A percentile compares a stretch with the other conserved stretches of the same genome.
These are phyloP conservation scores for Danionella dracula DNA, from an alignment of 2,797 vertebrate genomes.

Conservation along the genomic window DNA sequence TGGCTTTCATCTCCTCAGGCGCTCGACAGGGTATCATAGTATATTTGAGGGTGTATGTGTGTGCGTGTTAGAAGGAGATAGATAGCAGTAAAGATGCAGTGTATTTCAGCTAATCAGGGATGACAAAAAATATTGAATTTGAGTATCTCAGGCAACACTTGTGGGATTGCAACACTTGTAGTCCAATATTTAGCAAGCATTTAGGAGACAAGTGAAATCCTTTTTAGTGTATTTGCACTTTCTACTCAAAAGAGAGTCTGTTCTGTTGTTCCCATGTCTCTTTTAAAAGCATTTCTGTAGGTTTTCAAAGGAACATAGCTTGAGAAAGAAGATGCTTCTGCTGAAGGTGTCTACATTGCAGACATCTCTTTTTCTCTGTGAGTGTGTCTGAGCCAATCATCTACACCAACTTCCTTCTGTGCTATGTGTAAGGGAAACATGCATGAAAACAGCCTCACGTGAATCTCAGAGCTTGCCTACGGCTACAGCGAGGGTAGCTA, in stretches of 20 bases:
- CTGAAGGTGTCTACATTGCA: background rate
- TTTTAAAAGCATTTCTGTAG: background rate
- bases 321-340: background rate
- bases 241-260: slow-evolving; percentile 1
- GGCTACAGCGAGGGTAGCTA: slow-evolving; percentile 66
- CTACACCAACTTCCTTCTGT: slow-evolving; percentile 24
- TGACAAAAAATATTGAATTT: slow-evolving; percentile 15
- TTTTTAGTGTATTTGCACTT: slow-evolving; percentile 7
- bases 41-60: slow-evolving; percentile 37
- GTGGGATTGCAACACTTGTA: slow-evolving; percentile 5
- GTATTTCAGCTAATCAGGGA: slow-evolving; percentile 29
- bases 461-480: slow-evolving; percentile 62
- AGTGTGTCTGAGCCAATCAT: slow-evolving; percentile 36
- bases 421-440: slow-evolving; percentile 23
- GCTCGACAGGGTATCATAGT: slow-evolving; percentile 35
- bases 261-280: background rate
- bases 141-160: background rate
- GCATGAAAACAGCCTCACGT: slow-evolving; percentile 27
- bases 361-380: background rate
- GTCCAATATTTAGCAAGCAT: slow-evolving; percentile 1
- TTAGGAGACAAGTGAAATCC: background rate
- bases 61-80: slow-evolving; percentile 28
- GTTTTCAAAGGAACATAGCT: background rate
- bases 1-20: slow-evolving; percentile 57
- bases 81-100: slow-evolving; percentile 14